These are phyloP conservation scores for Rissa tridactyla DNA, from an alignment of 2,113 vertebrate genomes.

Conservation along the genomic window DNA sequence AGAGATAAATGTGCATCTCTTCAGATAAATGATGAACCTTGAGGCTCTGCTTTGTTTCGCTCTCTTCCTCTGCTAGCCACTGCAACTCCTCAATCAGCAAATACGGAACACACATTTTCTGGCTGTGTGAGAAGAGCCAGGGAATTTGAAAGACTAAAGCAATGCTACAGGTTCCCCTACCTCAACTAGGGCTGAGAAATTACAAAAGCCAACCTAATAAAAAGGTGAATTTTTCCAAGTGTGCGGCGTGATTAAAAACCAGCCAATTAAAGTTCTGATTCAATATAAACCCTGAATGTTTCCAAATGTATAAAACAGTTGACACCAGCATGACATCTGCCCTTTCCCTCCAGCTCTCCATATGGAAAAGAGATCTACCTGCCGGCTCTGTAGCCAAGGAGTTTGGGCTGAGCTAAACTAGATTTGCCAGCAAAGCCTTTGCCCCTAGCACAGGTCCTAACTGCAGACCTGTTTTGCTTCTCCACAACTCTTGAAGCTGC, in stretches of 20 bases:
- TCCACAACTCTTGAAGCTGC: neutral
- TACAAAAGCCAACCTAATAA: slow-evolving; percentile 5
- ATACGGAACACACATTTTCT: neutral
- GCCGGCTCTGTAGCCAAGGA: neutral
- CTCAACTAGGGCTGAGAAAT: neutral
- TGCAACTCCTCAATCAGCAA: neutral
- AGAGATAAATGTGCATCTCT: neutral
- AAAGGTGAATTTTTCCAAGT: slow-evolving; percentile 25
- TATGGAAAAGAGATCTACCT: slow-evolving; percentile 18
- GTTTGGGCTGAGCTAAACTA: neutral
- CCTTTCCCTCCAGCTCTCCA: slow-evolving; percentile 20
- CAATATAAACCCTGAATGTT: slow-evolving; percentile 25
- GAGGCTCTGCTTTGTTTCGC: neutral
- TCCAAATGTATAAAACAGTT: slow-evolving; percentile 47
- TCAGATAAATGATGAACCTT: slow-evolving; percentile 7
- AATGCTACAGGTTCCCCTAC: neutral
- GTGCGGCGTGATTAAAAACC: neutral
- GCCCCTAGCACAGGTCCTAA: neutral
- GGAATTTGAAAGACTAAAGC: neutral
- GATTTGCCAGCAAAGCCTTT: neutral
- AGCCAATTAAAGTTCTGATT: slow-evolving; percentile 30
- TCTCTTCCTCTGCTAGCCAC: neutral
- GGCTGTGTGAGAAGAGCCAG: neutral
- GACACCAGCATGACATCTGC: slow-evolving; percentile 28
- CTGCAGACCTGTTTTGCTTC: neutral